Base-by-base conservation (phyloP, 2,113 vertebrate species). In the Talpa occidentalis region DNA sequence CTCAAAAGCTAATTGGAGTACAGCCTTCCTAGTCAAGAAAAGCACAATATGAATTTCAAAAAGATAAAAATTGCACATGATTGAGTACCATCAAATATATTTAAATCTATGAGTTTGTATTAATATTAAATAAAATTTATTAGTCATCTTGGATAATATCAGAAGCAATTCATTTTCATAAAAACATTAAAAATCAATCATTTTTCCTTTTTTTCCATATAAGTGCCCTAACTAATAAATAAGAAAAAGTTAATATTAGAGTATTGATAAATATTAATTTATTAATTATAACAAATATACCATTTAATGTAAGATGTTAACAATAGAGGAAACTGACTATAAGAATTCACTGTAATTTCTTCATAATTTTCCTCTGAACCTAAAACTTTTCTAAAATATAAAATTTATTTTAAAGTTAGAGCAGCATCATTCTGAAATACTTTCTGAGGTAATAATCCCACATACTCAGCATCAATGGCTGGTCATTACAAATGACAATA, bases 191-290 rank as follows among this genome's bases (percentile, higher is more conserved):
- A 52, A 67, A 6, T 49, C 17, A 82, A 82, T 2, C 7, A 62
- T 35, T n/a, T 69, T 37, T 10, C 6, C 47, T 10, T 10, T 70
- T 40, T 37, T 37, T 70, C 19, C 40, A 77, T 70, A 44, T 40
- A 64, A 59, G 5, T 52, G 73, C 82, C 67, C 4, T 2, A 83
- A 59, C 26, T 54, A 80, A 40, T 52, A 74, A 79, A 64, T 52
- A n/a, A 77, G 37, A 60, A 59, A 90, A 72, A 64, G 22, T 40
- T 88, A 42, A 72, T 81, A 84, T 81, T 77, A 66, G 54, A 90
- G 10, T 42, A 79, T 37, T 19, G 32, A 30, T 11, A 22, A 54
- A 44, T 60, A 62, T 59, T 37, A 11, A 5, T 84, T 64, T 28
- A 69, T 54, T 44, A 66, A 83, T 26, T 89, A 3, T 40, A 67